A percentile compares a stretch with the other conserved stretches of the same genome.
These are phyloP conservation scores for Pipistrellus kuhlii DNA, from an alignment of 2,797 vertebrate genomes.

Conservation along the genomic window DNA sequence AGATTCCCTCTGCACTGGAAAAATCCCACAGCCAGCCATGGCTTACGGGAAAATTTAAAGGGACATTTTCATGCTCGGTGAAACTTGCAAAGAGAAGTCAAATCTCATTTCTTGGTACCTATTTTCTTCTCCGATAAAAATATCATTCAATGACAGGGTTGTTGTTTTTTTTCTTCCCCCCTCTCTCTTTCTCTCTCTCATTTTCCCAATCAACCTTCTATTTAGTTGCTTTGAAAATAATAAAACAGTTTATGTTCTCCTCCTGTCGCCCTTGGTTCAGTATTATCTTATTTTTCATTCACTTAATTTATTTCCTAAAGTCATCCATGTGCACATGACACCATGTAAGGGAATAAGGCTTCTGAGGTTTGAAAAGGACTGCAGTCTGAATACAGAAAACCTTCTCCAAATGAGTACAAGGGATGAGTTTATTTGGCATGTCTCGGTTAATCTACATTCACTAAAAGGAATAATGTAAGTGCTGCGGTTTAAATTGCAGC, in stretches of 20 bases:
- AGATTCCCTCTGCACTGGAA: slow-evolving; percentile 64
- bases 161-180: too few relatives aligned
- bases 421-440: not conserved
- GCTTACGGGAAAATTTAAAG: slow-evolving; percentile 76
- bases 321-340: not conserved
- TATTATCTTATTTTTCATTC: slow-evolving; percentile 39
- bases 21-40: slow-evolving; percentile 58
- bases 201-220: slow-evolving; percentile 52
- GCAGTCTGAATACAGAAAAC: not conserved
- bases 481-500: slow-evolving; percentile 11
- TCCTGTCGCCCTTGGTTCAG: not conserved
- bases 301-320: slow-evolving; percentile 41
- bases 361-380: slow-evolving; percentile 6
- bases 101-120: slow-evolving; percentile 64
- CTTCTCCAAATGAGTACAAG: not conserved
- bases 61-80: slow-evolving; percentile 67
- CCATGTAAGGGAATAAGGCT: not conserved
- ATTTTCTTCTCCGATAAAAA: slow-evolving; percentile 59
- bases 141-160: slow-evolving; percentile 43
- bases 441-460: not conserved
- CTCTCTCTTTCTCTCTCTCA: not conserved
- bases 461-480: not conserved
- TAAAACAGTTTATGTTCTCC: slow-evolving; percentile 67
- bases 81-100: slow-evolving; percentile 71
- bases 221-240: slow-evolving; percentile 61